These are phyloP conservation scores for Caranx melampygus DNA, from an alignment of 2,113 vertebrate species.

Conservation along the genomic window DNA sequence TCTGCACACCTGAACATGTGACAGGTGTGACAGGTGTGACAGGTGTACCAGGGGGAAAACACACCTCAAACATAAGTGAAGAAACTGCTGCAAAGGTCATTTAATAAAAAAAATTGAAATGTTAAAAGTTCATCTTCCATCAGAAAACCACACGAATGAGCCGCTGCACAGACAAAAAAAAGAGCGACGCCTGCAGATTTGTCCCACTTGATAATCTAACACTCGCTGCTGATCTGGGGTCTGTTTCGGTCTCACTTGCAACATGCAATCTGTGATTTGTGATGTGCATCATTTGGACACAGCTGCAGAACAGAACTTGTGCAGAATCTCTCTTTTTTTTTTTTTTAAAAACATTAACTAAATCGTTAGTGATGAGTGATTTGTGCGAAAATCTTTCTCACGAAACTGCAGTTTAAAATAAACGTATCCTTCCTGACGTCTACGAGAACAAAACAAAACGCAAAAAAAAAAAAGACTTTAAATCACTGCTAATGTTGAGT, in stretches of 20 bases:
- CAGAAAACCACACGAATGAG: no score
- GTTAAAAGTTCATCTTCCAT: no score
- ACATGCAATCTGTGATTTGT: background rate
- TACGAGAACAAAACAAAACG: background rate
- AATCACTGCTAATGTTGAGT: rapidly evolving
- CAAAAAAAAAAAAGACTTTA: background rate
- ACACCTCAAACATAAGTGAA: background rate
- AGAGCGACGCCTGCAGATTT: background rate
- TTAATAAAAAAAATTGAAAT: no score
- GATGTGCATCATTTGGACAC: background rate
- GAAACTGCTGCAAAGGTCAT: no score
- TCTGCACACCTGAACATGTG: background rate
- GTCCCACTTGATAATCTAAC: background rate
- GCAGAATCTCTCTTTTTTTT: no score
- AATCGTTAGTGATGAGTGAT: background rate
- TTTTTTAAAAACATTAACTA: no score
- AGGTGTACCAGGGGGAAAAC: background rate
- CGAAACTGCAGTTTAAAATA: background rate
- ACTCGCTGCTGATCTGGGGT: background rate
- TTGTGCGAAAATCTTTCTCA: background rate
- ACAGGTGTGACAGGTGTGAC: background rate
- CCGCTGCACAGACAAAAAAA: background rate
- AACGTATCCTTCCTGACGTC: background rate
- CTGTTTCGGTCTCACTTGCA: background rate
- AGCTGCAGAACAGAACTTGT: no score